Percentiles rank a stretch among this genome's conserved stretches.
phyloP scores from a whole-genome alignment of 2,113 vertebrate genomes.

The Chunga burmeisteri region DNA sequence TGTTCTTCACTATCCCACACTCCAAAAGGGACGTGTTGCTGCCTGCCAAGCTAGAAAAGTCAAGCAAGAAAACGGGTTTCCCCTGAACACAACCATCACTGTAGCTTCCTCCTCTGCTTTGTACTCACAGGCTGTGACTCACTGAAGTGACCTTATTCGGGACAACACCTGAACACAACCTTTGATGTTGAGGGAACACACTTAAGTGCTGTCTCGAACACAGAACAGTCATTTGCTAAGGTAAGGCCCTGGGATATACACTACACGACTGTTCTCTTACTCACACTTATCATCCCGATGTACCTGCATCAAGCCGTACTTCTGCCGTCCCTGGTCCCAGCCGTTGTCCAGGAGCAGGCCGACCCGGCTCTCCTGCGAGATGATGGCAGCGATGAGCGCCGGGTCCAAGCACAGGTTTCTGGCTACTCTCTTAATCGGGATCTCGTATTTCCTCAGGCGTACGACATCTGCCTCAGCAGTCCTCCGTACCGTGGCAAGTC shows the following conservation, averaged over 20 bases:
- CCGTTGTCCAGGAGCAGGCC: conserved; percentile 48
- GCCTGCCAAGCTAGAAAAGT: conserved; percentile 58
- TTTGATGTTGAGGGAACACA: neutral
- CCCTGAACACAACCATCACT: neutral
- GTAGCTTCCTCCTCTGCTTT: neutral
- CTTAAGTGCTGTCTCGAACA: neutral
- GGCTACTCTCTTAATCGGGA: conserved; percentile 60
- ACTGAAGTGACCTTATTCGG: neutral
- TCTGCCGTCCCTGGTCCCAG: conserved; percentile 53
- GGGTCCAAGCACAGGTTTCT: conserved; percentile 73
- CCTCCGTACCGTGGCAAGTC: conserved; percentile 59
- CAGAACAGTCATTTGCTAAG: neutral
- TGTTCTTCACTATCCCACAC: conserved; percentile 75
- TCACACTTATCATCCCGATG: accelerated
- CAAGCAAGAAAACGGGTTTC: neutral
- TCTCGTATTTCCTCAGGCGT: conserved; percentile 62
- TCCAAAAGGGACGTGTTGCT: neutral
- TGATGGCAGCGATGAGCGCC: conserved; percentile 74
- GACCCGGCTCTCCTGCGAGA: conserved; percentile 73
- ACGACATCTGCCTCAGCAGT: conserved; percentile 66
- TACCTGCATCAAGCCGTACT: conserved; percentile 77
- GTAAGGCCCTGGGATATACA: neutral
- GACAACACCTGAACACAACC: neutral
- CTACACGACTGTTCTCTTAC: neutral
- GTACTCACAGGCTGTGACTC: neutral